Base-by-base conservation (phyloP, 2,797 vertebrate genomes). In the Paratrypauchen microcephalus region DNA sequence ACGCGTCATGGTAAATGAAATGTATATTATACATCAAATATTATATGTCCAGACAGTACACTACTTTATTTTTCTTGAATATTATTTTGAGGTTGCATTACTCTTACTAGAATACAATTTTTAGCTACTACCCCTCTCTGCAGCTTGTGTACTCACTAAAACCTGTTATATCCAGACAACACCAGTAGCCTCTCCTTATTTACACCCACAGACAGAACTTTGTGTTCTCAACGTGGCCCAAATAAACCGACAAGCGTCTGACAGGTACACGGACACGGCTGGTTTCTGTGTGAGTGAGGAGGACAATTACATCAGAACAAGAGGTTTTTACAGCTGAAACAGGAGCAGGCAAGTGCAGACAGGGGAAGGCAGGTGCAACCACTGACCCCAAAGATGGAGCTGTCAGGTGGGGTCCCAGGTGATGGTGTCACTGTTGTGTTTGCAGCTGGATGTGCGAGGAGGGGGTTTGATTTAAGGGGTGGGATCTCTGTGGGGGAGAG, bases 391-490 rank as follows among this genome's bases (percentile, higher is more conserved):
- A 24, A 68, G 78, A 86, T 85, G 80, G 85, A 72, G 86, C 85
- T 86, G 81, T 90, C 85, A 87, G 80, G 75, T 70, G 74, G 76
- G 19, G 48, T 85, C 83, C 76, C 85, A 78, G 79, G 81, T 70
- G 83, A 78, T 63, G 73, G 74, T 60, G 52, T 56, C 65, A 65
- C 52, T 3, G 54, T 16, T 28, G 55, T 57, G 55, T 57, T 57
- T 57, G 55, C 55, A 26, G 55, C 9, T 57, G 55, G 52, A 57
- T 5, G 9, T 24, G 54, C 13, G 23, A 28, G 55, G 55, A 57
- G 13, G 55, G 54, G 12, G n/a, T 6, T 18, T 21, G 50, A n/a
- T 52, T 52, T 32, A 32, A 1, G 48, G 6, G 48, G 48, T 18
- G 19, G n/a, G 52, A n/a, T 54, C 52, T 23, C 3, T 23, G 56